Percentiles rank a stretch among this genome's conserved stretches.
Conservation (phyloP, 2,888 invertebrate species). For the Pristionchus mayeri region DNA sequence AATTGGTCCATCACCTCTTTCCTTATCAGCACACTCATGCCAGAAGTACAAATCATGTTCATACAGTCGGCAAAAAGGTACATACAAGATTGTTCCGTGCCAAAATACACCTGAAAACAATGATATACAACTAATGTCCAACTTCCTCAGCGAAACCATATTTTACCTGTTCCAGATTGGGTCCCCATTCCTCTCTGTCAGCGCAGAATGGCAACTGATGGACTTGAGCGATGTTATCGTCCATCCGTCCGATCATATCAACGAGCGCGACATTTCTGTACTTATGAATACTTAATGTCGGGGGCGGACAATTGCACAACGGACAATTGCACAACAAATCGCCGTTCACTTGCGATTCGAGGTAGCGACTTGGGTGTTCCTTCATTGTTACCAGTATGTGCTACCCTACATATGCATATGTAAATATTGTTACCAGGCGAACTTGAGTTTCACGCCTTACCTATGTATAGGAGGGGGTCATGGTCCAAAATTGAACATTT, state of each 20-base stretch:
- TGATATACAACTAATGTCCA: constrained; percentile 31
- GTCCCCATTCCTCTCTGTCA: constrained; percentile 94
- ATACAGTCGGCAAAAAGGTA: constrained; percentile 93
- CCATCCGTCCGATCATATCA: constrained; percentile 88
- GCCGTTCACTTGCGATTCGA: no score
- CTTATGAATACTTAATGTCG: no score
- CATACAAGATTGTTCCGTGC: constrained; percentile 94
- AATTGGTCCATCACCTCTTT: no score
- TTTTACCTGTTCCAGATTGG: constrained; percentile 91
- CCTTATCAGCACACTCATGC: constrained; percentile 80
- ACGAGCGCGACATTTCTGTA: constrained; percentile 11
- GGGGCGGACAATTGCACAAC: no score
- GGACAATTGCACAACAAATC: no score
- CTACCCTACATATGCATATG: no score
- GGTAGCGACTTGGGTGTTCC: no score
- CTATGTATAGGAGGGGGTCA: no score
- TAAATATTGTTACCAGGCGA: no score
- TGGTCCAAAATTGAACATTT: no score
- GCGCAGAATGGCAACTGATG: constrained; percentile 97
- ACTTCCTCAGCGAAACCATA: background rate
- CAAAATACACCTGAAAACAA: constrained; percentile 87
- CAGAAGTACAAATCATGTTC: constrained; percentile 95
- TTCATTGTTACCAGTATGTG: no score
- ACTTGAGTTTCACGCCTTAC: no score
- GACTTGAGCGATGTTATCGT: constrained; percentile 84